A percentile compares a stretch with the other conserved stretches of the same genome.
Evolutionary conservation across 1,140 invertebrate species (phyloP).

Genomic region (Drosophila funebris): DNA sequence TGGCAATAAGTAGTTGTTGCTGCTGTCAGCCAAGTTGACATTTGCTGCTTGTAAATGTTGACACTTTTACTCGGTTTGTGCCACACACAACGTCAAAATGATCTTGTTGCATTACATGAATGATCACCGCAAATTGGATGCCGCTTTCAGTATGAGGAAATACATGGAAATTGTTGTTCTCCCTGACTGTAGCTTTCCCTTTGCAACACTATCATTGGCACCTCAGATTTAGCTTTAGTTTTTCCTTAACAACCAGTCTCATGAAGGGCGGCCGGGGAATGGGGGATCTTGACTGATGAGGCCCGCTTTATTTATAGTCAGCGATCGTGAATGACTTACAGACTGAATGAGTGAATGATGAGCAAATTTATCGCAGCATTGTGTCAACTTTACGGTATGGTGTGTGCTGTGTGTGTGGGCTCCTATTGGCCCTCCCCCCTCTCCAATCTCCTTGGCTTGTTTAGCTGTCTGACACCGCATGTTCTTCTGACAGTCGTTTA

Average conservation of each 20-base stretch:
- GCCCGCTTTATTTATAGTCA: slow-evolving; percentile 73
- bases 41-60: slow-evolving; percentile 80
- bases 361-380: slow-evolving; percentile 82
- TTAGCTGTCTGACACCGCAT: slow-evolving; percentile 49
- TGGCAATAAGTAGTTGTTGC: slow-evolving; percentile 44
- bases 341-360: slow-evolving; percentile 80
- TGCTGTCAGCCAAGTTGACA: slow-evolving; percentile 74
- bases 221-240: slow-evolving; percentile 42
- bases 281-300: slow-evolving; percentile 63
- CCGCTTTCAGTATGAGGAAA: slow-evolving; percentile 59
- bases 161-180: slow-evolving; percentile 50
- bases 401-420: slow-evolving; percentile 64
- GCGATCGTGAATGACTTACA: slow-evolving; percentile 77
- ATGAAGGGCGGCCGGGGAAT: not conserved
- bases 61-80: slow-evolving; percentile 70
- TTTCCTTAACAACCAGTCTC: slow-evolving; percentile 12
- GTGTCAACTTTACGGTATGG: slow-evolving; percentile 65
- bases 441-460: slow-evolving; percentile 5
- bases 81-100: slow-evolving; percentile 71
- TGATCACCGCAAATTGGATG: slow-evolving; percentile 80
- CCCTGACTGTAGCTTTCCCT: slow-evolving; percentile 34
- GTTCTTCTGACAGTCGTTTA: slow-evolving; percentile 79
- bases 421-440: not conserved
- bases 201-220: slow-evolving; percentile 66
- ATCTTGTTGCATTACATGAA: slow-evolving; percentile 81